These are phyloP conservation scores for Poecilobothrus nobilitatus DNA, from an alignment of 2,888 invertebrate genomes.

Conservation along the genomic window DNA sequence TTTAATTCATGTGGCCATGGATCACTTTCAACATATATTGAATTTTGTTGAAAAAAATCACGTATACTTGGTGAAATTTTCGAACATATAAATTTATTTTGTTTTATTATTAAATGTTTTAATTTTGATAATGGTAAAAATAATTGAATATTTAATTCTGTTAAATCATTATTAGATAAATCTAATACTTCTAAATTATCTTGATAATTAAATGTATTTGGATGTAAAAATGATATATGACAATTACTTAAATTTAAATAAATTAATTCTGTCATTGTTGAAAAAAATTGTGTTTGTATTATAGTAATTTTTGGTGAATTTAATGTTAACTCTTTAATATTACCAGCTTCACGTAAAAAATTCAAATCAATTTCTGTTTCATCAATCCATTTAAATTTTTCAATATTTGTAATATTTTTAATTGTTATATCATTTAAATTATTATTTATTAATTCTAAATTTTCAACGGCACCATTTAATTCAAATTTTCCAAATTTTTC, in stretches of 20 bases:
- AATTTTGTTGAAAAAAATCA: not conserved
- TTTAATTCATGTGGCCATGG: not conserved
- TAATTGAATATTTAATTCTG: not conserved
- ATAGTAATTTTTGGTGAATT: not conserved
- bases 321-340: not conserved
- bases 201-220: not conserved
- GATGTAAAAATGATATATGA: not conserved
- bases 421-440: not conserved
- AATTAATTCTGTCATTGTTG: slow-evolving; percentile 4
- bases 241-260: not conserved
- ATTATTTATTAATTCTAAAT: not conserved
- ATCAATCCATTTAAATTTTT: not conserved
- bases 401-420: not conserved
- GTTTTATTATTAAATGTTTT: slow-evolving; percentile 7
- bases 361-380: not conserved
- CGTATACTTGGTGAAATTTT: not conserved
- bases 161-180: slow-evolving; percentile 9
- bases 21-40: not conserved
- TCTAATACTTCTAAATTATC: not conserved
- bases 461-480: not conserved
- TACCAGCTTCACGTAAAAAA: not conserved
- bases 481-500: not conserved
- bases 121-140: not conserved
- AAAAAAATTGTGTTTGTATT: not conserved
- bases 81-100: not conserved